These are phyloP conservation scores for Axea sp. DNA, from an alignment of 2,888 invertebrate species.

Conservation along the genomic window DNA sequence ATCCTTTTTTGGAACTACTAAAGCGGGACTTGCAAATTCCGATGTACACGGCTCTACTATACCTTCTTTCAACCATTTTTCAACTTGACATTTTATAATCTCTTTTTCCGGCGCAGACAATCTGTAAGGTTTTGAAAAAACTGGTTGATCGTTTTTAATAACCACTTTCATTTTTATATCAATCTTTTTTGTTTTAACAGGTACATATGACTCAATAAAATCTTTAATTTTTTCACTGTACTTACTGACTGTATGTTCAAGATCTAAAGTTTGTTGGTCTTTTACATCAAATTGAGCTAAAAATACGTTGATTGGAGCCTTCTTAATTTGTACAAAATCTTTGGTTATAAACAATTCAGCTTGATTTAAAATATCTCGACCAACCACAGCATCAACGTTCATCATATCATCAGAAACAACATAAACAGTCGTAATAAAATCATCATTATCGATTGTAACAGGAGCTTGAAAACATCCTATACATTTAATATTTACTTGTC, in stretches of 20 bases:
- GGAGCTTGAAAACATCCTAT: slow-evolving; percentile 13
- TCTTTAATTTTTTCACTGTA: slow-evolving; percentile 5
- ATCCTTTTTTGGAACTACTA: slow-evolving; percentile 42
- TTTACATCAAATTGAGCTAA: slow-evolving; percentile 1
- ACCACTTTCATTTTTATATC: slow-evolving; percentile 26
- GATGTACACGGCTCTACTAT: slow-evolving; percentile 33
- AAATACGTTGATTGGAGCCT: no score
- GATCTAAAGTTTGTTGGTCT: neutral
- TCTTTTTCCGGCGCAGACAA: slow-evolving; percentile 27
- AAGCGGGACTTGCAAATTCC: slow-evolving; percentile 34
- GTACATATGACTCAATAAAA: slow-evolving; percentile 16
- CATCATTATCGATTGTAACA: slow-evolving; percentile 1
- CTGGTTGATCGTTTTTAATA: slow-evolving; percentile 30
- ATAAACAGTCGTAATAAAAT: neutral
- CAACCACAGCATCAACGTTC: slow-evolving; percentile 13
- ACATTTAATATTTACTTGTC: neutral
- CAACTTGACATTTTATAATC: slow-evolving; percentile 16
- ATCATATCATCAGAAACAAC: slow-evolving; percentile 7
- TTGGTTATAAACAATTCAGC: no score
- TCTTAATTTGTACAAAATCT: no score
- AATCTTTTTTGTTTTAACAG: slow-evolving; percentile 1
- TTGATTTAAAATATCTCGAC: slow-evolving; percentile 11
- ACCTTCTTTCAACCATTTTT: slow-evolving; percentile 12
- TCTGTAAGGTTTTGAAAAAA: slow-evolving; percentile 18
- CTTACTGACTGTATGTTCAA: slow-evolving; percentile 1